These are phyloP conservation scores for Tinea pellionella DNA, from an alignment of 2,888 invertebrate genomes.

Conservation along the genomic window DNA sequence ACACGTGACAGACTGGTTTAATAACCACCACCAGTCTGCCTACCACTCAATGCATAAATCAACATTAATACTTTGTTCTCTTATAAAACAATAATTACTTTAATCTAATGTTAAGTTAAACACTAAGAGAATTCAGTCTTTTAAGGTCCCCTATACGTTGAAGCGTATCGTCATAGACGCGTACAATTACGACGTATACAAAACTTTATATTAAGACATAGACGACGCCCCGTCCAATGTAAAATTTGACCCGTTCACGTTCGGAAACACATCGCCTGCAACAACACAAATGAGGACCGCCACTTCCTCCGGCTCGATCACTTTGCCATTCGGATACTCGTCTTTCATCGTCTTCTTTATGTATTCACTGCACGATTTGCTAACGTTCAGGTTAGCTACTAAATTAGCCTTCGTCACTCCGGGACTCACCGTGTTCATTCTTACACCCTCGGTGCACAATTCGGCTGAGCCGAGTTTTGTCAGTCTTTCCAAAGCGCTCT, in stretches of 20 bases:
- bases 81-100: too few relatives aligned
- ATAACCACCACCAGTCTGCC: too few relatives aligned
- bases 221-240: constrained; percentile 31
- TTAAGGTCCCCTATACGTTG: neutral
- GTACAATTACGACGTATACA: too few relatives aligned
- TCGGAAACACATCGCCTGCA: constrained; percentile 35
- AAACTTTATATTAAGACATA: too few relatives aligned
- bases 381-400: constrained; percentile 25
- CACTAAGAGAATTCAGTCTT: neutral
- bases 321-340: constrained; percentile 23
- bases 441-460: constrained; percentile 29
- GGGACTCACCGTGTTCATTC: constrained; percentile 35
- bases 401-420: constrained; percentile 33
- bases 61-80: too few relatives aligned
- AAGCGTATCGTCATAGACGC: too few relatives aligned
- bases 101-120: neutral
- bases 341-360: constrained; percentile 21
- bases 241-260: constrained; percentile 34
- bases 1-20: too few relatives aligned
- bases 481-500: constrained; percentile 31
- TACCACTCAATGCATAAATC: too few relatives aligned
- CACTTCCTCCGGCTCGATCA: constrained; percentile 33
- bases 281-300: constrained; percentile 31
- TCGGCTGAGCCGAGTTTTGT: constrained; percentile 32
- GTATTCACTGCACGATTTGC: constrained; percentile 20